Percentiles rank a stretch among this genome's conserved stretches.
These are phyloP conservation scores for Gopherus flavomarginatus DNA, from an alignment of 2,113 vertebrate species.

Conservation along the genomic window DNA sequence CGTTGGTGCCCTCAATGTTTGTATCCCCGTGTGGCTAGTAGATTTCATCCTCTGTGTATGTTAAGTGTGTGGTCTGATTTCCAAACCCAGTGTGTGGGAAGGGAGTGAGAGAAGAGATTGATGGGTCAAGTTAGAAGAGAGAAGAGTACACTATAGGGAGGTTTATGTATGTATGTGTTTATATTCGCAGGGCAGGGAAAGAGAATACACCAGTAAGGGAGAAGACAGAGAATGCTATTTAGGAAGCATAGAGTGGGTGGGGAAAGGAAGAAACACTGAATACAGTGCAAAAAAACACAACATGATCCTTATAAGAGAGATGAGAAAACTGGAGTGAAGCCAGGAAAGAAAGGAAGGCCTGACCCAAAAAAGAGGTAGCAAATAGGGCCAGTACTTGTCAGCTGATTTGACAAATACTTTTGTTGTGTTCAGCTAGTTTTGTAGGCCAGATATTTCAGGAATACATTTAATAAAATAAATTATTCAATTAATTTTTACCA, in stretches of 20 bases:
- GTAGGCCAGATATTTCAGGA: not conserved
- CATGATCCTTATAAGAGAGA: slow-evolving; percentile 54
- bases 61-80: not conserved
- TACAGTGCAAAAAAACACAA: slow-evolving; percentile 58
- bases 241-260: slow-evolving; percentile 63
- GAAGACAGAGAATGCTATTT: slow-evolving; percentile 19
- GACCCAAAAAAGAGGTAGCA: slow-evolving; percentile 59
- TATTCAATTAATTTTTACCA: no score
- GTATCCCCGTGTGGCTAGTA: fast-evolving
- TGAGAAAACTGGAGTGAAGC: slow-evolving; percentile 61
- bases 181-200: not conserved
- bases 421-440: not conserved
- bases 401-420: slow-evolving; percentile 38
- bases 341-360: slow-evolving; percentile 65
- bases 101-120: not conserved
- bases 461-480: not conserved
- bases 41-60: not conserved
- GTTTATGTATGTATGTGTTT: not conserved
- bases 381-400: not conserved
- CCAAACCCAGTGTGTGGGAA: fast-evolving
- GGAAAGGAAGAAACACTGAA: slow-evolving; percentile 67
- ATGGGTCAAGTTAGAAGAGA: not conserved
- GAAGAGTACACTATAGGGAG: not conserved
- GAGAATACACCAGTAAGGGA: not conserved
- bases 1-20: fast-evolving